Conservation (phyloP, 2,113 vertebrate genomes). For the Ifrita kowaldi region DNA sequence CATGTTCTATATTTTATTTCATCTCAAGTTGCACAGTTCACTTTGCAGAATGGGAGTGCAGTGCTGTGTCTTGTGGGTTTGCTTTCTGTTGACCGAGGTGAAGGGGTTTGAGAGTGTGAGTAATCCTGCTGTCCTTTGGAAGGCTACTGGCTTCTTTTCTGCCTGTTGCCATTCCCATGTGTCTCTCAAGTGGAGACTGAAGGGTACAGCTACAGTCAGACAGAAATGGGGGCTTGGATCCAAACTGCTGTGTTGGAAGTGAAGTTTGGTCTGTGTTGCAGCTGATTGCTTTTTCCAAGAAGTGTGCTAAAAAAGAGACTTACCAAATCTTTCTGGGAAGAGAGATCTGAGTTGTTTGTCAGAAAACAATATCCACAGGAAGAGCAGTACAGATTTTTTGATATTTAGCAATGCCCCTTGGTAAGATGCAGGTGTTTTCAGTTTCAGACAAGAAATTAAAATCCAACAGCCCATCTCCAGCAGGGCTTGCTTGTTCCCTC, state of each 20-base stretch:
- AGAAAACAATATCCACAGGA: not conserved
- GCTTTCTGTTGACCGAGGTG: not conserved
- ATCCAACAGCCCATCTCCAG: not conserved
- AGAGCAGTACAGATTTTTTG: not conserved
- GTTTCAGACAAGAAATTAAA: not conserved
- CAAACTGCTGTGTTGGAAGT: not conserved
- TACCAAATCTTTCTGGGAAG: not conserved
- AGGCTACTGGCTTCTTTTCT: not conserved
- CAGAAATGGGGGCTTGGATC: not conserved
- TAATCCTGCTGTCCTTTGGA: not conserved
- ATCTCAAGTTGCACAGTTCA: not conserved
- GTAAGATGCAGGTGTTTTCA: not conserved
- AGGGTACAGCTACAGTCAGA: not conserved
- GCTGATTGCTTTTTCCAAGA: not conserved
- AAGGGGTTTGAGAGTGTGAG: not conserved
- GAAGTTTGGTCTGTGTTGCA: not conserved
- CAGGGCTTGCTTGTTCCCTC: not conserved
- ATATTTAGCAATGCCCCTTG: not conserved
- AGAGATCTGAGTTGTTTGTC: not conserved
- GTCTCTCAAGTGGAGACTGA: not conserved
- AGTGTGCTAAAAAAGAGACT: not conserved
- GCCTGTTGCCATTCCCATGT: not conserved
- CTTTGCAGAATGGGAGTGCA: not conserved
- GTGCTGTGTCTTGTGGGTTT: not conserved
- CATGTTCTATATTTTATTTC: not conserved